Evolutionary conservation across 2,888 invertebrate genomes (phyloP), one percentile per base, ranked within the genome.

Genomic region (Biston stratarius): DNA sequence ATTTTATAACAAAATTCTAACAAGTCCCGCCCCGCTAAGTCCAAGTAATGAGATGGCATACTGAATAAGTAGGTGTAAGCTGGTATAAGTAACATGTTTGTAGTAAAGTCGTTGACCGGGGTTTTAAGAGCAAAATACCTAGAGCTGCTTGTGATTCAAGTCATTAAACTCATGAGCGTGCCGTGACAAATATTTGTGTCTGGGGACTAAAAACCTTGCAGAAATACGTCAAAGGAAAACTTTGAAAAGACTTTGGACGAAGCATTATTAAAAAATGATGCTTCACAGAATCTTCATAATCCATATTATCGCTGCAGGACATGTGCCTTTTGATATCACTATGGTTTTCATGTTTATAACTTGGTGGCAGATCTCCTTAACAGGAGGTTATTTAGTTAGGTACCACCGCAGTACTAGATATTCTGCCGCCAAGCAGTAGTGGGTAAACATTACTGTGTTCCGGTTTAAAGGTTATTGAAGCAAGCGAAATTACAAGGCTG

Each of bases 101-200:
- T 24, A 44, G 56, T 44, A 44, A 65, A 53, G 64, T 66, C 65
- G 40, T 65, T 63, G 36, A 36, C 66, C 70, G 36, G 24, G 45
- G 45, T 47, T 61, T 61, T 47, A 53, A 38, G 53, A 47, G 53
- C 36, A 38, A 64, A 64, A 62, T 49, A 62, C 49, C 55, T 56
- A 56, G 53, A 62, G 64, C 59, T 59, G 40, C n/a, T 60, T 60
- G 64, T 48, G 34, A 59, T 64, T 42, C 59, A 55, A 52, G 64
- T 59, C 64, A 57, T 64, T 53, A 47, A 59, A 64, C 64, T 52
- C 52, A 38, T 14, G 58, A 49, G n/a, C 59, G 59, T 36, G 42
- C 42, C 44, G 34, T 11, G 51, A 63, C 57, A 44, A 63, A 63
- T 63, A 63, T 63, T 57, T 63, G 63, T 49, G 61, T 42, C 51